These are phyloP conservation scores for Puma concolor DNA, from an alignment of 2,113 vertebrate species.

Conservation along the genomic window DNA sequence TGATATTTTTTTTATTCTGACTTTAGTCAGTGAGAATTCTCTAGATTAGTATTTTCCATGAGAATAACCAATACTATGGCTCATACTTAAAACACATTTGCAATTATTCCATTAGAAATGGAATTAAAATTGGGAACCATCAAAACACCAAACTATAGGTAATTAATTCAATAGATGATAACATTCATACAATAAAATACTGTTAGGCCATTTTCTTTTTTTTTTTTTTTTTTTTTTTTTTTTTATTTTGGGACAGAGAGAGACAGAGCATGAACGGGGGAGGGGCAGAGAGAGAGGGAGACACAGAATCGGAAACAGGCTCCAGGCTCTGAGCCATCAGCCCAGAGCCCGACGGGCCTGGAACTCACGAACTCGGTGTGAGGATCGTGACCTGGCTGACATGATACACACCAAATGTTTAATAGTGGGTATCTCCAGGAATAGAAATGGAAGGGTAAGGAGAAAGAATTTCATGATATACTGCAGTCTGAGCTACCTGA, in stretches of 20 bases:
- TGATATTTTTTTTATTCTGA: neutral
- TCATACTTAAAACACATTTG: neutral
- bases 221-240: no score
- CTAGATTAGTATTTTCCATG: neutral
- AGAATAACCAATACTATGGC: neutral
- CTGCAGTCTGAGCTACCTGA: neutral
- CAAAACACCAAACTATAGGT: neutral
- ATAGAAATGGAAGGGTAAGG: neutral
- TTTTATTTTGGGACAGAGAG: no score
- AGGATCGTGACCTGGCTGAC: no score
- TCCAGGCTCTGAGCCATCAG: no score
- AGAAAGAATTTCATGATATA: neutral
- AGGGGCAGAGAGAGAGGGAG: no score
- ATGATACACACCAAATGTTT: neutral
- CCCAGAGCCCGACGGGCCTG: no score
- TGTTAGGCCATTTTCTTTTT: neutral
- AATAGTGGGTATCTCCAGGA: neutral
- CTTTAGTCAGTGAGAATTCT: neutral
- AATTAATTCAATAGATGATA: neutral
- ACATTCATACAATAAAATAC: neutral
- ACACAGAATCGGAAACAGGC: no score
- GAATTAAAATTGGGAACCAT: constrained; percentile 7
- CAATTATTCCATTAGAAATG: constrained; percentile 4
- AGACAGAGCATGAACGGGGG: no score
- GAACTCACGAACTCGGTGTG: no score